Conservation (phyloP, 1,140 invertebrate species). For the Bombus picipes region DNA sequence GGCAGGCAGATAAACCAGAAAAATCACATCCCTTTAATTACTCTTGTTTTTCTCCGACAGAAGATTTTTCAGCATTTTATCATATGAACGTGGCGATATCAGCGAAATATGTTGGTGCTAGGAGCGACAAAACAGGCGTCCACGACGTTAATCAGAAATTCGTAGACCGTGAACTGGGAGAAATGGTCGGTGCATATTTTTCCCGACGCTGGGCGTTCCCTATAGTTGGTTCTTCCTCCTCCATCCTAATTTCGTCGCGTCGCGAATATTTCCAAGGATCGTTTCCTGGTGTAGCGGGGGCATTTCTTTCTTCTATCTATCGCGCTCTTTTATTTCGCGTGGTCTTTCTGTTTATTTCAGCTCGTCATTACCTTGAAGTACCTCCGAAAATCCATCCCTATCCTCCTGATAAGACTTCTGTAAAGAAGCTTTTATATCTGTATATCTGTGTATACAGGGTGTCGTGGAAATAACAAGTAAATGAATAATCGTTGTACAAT, state of each 20-base stretch:
- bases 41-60: not conserved
- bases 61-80: not conserved
- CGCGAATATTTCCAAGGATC: conserved; percentile 58
- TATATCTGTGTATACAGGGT: not conserved
- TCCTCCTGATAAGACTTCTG: conserved; percentile 62
- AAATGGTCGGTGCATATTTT: conserved; percentile 10
- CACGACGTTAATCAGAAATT: conserved; percentile 5
- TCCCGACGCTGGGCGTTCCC: not conserved
- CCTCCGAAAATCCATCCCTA: conserved; percentile 58
- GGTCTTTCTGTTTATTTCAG: conserved; percentile 46
- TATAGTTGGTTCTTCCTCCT: not conserved
- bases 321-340: conserved; percentile 49
- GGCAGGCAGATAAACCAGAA: not conserved
- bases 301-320: conserved; percentile 28
- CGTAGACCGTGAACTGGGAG: not conserved
- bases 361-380: conserved; percentile 68
- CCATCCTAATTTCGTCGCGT: not conserved
- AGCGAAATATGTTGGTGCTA: not conserved
- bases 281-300: not conserved
- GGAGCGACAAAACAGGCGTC: not conserved
- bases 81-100: not conserved
- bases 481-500: not conserved
- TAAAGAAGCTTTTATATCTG: conserved; percentile 59
- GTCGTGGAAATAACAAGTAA: not conserved
- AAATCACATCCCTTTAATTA: not conserved